Evolutionary conservation across 2,797 vertebrate species (phyloP).

Genomic region (Xiphorhynchus erythropygius): DNA sequence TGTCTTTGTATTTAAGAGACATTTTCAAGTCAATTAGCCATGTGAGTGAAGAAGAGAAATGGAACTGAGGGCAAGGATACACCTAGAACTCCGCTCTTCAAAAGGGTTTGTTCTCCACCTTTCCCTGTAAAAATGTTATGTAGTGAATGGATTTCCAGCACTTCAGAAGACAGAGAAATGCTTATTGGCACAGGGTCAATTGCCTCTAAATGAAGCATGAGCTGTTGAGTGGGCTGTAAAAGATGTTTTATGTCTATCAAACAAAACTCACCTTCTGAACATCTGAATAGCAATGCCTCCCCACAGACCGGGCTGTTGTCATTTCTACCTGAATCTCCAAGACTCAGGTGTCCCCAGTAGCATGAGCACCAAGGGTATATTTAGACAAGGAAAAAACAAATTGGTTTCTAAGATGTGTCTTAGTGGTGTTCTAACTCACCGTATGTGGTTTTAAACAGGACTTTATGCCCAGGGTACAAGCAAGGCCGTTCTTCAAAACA

Average conservation of each 20-base stretch:
- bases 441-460: background rate
- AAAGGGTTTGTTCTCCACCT: background rate
- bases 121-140: background rate
- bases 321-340: background rate
- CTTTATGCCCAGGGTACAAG: background rate
- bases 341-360: background rate
- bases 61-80: background rate
- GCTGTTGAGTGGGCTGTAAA: background rate
- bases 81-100: background rate
- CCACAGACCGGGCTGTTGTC: background rate
- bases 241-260: background rate
- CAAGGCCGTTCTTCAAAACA: background rate
- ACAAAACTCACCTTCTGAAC: background rate
- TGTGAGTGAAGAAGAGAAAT: background rate
- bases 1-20: background rate
- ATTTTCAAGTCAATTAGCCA: background rate
- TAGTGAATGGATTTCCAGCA: background rate
- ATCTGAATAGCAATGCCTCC: background rate
- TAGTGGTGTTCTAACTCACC: background rate
- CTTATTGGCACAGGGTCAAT: background rate
- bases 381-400: background rate
- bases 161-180: background rate
- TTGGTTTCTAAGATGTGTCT: background rate
- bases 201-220: background rate
- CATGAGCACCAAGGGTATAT: background rate